phyloP scores from a whole-genome alignment of 2,113 vertebrate genomes.

The Diglossa brunneiventris region DNA sequence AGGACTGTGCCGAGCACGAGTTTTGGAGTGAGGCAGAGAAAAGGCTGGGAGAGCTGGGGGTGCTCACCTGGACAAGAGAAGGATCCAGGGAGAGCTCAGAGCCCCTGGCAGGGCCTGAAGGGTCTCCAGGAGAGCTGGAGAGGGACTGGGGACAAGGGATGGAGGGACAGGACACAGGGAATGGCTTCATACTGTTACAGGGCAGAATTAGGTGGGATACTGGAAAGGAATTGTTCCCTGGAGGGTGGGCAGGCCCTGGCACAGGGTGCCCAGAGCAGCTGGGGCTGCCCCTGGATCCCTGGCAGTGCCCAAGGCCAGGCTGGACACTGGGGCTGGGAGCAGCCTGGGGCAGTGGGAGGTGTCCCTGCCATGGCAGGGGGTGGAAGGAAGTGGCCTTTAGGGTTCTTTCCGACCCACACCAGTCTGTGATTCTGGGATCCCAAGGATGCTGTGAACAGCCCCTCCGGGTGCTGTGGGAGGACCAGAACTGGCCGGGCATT shows the following conservation, averaged over 20 bases:
- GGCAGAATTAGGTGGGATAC: accelerated
- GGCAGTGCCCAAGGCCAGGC: accelerated
- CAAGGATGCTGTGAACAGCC: not conserved
- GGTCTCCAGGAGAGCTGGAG: not conserved
- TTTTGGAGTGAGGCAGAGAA: constrained; percentile 34
- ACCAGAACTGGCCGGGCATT: accelerated
- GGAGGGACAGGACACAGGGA: not conserved
- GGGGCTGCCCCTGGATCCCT: not conserved
- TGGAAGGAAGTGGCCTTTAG: not conserved
- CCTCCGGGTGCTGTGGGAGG: not conserved
- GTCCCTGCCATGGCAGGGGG: not conserved
- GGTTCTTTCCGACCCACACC: not conserved
- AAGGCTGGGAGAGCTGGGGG: not conserved
- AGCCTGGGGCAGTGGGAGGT: accelerated
- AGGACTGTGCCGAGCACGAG: constrained; percentile 25
- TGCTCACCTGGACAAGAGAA: not conserved
- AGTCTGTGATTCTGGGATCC: not conserved
- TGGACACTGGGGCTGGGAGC: not conserved
- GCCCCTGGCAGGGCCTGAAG: not conserved
- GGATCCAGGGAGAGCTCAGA: not conserved
- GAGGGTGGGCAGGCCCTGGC: not conserved
- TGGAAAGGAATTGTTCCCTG: not conserved
- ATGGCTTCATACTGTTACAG: not conserved
- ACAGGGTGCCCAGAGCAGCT: not conserved
- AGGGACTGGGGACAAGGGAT: not conserved